Percentiles rank a stretch among this genome's conserved stretches.
These are phyloP conservation scores for Hipposideros armiger DNA, from an alignment of 2,113 vertebrate species.

Conservation along the genomic window DNA sequence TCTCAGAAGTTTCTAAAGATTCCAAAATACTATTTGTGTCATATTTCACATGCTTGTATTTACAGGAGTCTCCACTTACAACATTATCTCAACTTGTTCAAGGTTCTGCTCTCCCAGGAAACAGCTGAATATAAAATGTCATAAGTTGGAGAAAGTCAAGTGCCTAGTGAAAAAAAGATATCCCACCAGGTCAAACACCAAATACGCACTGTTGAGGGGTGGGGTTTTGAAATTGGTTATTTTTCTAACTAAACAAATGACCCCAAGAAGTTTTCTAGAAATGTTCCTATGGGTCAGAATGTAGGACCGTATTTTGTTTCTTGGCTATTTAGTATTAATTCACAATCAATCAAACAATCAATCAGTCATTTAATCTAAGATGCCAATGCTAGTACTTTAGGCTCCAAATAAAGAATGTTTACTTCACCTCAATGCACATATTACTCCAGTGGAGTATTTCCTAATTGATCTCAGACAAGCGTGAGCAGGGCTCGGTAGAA, in stretches of 20 bases:
- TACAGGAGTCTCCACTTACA: background rate
- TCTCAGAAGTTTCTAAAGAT: background rate
- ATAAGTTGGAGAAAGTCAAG: background rate
- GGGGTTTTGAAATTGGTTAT: background rate
- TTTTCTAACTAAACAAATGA: background rate
- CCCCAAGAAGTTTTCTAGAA: background rate
- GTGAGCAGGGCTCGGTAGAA: background rate
- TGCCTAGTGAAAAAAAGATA: background rate
- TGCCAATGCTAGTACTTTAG: background rate
- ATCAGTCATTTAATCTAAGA: background rate
- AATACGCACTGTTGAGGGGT: background rate
- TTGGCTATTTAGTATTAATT: background rate
- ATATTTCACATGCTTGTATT: background rate
- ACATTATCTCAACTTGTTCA: background rate
- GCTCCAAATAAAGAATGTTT: background rate
- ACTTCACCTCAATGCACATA: background rate
- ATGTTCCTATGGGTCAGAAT: background rate
- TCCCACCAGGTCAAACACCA: background rate
- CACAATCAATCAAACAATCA: background rate
- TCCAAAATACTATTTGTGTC: background rate
- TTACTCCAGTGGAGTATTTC: background rate
- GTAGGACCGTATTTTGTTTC: background rate
- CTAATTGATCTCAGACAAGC: background rate
- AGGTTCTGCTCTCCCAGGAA: background rate
- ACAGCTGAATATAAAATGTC: background rate